Conservation (phyloP, 1,140 invertebrate genomes). For the Diabrotica virgifera region DNA sequence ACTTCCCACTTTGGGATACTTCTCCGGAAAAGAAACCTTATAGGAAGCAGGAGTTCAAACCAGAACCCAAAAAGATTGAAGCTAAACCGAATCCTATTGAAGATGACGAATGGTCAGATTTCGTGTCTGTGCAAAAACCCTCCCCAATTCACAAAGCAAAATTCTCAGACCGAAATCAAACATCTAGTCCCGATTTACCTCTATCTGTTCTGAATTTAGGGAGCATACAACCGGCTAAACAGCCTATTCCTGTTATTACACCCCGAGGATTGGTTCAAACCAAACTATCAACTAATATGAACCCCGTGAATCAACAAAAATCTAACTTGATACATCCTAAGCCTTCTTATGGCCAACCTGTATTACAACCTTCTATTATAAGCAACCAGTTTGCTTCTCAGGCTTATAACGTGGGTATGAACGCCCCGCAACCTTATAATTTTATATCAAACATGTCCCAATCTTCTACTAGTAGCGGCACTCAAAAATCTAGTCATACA, state of each 20-base stretch:
- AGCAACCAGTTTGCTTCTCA: conserved; percentile 35
- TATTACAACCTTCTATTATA: conserved; percentile 43
- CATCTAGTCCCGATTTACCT: conserved; percentile 40
- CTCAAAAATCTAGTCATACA: background rate
- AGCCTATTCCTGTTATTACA: conserved; percentile 43
- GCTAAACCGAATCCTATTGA: conserved; percentile 16
- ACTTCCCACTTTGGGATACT: background rate
- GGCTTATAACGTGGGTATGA: conserved; percentile 21
- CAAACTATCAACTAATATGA: conserved; percentile 31
- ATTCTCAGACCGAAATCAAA: conserved; percentile 29
- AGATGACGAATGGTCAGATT: conserved; percentile 48
- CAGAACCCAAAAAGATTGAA: background rate
- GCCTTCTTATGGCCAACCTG: conserved; percentile 13
- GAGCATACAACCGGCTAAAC: conserved; percentile 41
- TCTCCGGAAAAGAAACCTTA: background rate
- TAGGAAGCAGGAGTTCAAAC: background rate
- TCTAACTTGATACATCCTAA: conserved; percentile 8
- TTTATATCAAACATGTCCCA: background rate
- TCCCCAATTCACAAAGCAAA: conserved; percentile 30
- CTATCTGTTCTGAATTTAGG: conserved; percentile 44
- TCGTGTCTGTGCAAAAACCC: conserved; percentile 37
- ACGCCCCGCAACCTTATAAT: background rate
- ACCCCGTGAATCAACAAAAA: conserved; percentile 19
- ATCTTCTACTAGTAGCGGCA: conserved; percentile 4
- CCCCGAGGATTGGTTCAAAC: conserved; percentile 42